Evolutionary conservation across 1,140 invertebrate genomes (phyloP), one percentile per base, ranked within the genome.

Genomic region (Drosophila hydei): DNA sequence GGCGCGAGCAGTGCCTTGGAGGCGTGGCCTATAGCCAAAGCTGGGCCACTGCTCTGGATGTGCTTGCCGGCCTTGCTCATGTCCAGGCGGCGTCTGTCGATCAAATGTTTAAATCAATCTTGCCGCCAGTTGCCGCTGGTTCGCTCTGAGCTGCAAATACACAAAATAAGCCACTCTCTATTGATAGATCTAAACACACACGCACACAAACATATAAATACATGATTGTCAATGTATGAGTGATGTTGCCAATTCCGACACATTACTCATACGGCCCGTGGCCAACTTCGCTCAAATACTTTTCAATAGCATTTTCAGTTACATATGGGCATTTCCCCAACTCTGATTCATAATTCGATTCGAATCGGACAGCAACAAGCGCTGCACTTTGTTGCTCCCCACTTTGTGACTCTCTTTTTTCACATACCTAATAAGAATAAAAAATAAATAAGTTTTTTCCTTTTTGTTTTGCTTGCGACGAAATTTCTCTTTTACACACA

Each of bases 1-100:
- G 54, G 14, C 6, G 76, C 65, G 2, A 75, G 52, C 25, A 87
- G 4, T 7, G n/a, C 48, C 7, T 51, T 51, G 23, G 23, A 14
- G 11, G 21, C 19, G 16, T 11, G 5, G 14, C 14, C 25, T 4
- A 16, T 30, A 0, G 47, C 23, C 21, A 72, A 18, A 12, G 58
- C 60, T 7, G 69, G 45, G 33, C 70, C 52, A 14, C 76, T 85
- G 52, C 72, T 91, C 61, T 90, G 89, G 51, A 91, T 89, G 50
- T 89, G 89, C 64, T 91, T 91, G 33, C 76, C 75, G 27, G 88
- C 89, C 63, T 91, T 91, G 67, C 90, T 91, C 89, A 91, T 91
- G 21, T 42, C 33, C 47, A 45, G 25, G 23, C 48, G 19, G 43
- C 43, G 19, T 7, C 14, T 16, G 1, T 21, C 4, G 43, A 4